Evolutionary conservation across 2,888 invertebrate species (phyloP).

Genomic region (Patella ulyssiponensis): DNA sequence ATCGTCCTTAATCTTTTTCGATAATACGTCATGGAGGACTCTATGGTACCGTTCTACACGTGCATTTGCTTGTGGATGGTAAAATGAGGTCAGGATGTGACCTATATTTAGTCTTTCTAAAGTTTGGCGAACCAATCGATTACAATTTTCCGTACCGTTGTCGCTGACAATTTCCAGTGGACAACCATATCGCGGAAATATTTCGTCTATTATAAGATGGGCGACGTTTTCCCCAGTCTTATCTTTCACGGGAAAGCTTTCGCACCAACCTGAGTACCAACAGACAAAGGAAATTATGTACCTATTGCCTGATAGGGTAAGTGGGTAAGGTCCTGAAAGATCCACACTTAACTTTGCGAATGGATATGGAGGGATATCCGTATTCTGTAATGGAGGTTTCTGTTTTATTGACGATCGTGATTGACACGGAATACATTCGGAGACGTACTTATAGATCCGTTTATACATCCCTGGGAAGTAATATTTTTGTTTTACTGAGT

Average conservation of each 20-base stretch:
- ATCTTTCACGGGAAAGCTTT: slow-evolving; percentile 29
- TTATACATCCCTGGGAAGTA: slow-evolving; percentile 20
- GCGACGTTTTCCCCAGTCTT: slow-evolving; percentile 27
- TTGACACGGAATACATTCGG: slow-evolving; percentile 20
- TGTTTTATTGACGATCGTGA: background rate
- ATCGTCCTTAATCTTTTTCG: too few relatives aligned
- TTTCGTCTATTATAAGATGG: slow-evolving; percentile 29
- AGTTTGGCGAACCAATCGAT: slow-evolving; percentile 1
- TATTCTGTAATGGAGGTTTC: slow-evolving; percentile 15
- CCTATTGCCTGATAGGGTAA: slow-evolving; percentile 18
- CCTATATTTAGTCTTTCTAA: background rate
- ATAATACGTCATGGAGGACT: too few relatives aligned
- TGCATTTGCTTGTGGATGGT: too few relatives aligned
- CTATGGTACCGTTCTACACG: too few relatives aligned
- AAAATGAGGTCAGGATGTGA: background rate
- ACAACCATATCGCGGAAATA: slow-evolving; percentile 32
- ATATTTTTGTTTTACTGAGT: slow-evolving; percentile 17
- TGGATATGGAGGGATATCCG: slow-evolving; percentile 20
- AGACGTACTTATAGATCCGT: slow-evolving; percentile 11
- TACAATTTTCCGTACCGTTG: slow-evolving; percentile 15
- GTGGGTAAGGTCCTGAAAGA: slow-evolving; percentile 21
- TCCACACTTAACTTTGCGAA: slow-evolving; percentile 20
- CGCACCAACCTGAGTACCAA: slow-evolving; percentile 13
- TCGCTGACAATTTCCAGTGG: too few relatives aligned
- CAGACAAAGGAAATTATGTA: background rate